Base-by-base conservation (phyloP, 2,113 vertebrate species). In the Ptychochromis oligacanthus region DNA sequence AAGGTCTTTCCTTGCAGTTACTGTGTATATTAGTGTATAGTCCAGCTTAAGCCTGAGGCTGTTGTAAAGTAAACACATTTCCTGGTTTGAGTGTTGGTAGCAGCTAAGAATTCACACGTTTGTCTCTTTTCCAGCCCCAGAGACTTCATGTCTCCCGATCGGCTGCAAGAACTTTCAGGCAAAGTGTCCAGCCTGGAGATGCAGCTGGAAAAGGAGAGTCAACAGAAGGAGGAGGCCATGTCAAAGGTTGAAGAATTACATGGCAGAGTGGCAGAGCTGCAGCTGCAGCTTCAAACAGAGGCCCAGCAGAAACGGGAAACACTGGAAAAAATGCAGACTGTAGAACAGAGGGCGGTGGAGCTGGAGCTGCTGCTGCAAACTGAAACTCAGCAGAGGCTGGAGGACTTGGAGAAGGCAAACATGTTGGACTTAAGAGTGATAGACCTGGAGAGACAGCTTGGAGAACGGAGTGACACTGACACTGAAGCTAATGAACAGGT, bases 151-250 rank as follows among this genome's bases (percentile, higher is more conserved):
- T 58, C 83, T 36, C 88, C 88, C 2, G 74, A 86, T 24, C 60
- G 2, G 7, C 18, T 74, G 43, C 75, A 12, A 7, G 92, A 92
- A 36, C 61, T 94, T 20, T 80, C 81, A 13, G 65, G 62, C 8
- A 93, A 92, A 80, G 40, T 95, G 20, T 87, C 90, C 12, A 61
- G 46, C 43, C 83, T 95, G 59, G 91, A 95, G 80, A 3, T 72
- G 10, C 89, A 94, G 62, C 74, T 96, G 5, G 89, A 95, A 31
- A 58, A 22, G 0, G 86, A 94, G 75, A 87, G 26, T 54, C 84
- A 74, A 12, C 92, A 93, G 67, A 95, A 90, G 59, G 85, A 72
- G 74, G 81, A 87, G 22, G 89, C 80, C 18, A 11, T 85, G 58
- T 38, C 36, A 12, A 88, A 79, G 14, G 22, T 28, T 1, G 64